These are phyloP conservation scores for Acanthurus tractus DNA, from an alignment of 2,797 vertebrate genomes.

Conservation along the genomic window DNA sequence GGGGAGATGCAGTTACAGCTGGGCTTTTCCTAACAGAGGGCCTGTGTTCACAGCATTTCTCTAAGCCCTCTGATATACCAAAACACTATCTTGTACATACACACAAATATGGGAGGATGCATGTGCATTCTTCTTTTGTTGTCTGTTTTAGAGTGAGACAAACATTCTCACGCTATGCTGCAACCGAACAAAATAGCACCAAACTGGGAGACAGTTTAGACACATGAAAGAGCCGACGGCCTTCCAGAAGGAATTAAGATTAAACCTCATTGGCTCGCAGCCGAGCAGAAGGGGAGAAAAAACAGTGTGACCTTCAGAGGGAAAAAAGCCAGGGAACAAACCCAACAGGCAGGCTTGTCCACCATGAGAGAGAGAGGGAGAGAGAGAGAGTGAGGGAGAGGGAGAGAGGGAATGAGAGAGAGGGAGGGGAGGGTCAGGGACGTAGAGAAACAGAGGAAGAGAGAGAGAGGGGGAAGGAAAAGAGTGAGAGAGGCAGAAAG, in stretches of 20 bases:
- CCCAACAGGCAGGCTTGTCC: conserved; percentile 61
- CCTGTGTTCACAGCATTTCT: conserved; percentile 37
- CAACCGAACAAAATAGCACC: conserved; percentile 35
- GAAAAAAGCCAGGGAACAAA: conserved; percentile 68
- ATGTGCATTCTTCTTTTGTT: not conserved
- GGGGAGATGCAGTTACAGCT: conserved; percentile 46
- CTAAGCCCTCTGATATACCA: conserved; percentile 16
- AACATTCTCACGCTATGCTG: conserved; percentile 35
- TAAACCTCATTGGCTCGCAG: conserved; percentile 55
- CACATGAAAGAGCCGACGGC: conserved; percentile 56
- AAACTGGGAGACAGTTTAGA: conserved; percentile 50
- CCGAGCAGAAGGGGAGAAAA: conserved; percentile 50
- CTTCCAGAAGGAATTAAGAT: conserved; percentile 58
- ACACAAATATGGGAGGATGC: conserved; percentile 40
- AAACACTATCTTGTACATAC: conserved; percentile 17
- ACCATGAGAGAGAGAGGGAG: conserved; percentile 48
- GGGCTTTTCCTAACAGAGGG: conserved; percentile 45
- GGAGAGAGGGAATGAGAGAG: conserved; percentile 23
- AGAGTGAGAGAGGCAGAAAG: conserved; percentile 68
- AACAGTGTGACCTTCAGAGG: conserved; percentile 72
- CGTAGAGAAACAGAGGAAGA: conserved; percentile 53
- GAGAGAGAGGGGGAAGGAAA: conserved; percentile 53
- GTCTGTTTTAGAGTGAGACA: conserved; percentile 1
- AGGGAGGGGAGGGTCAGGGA: conserved; percentile 55
- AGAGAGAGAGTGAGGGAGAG: conserved; percentile 20